Conservation (phyloP, 2,113 vertebrate species). For the Spilogale gracilis region DNA sequence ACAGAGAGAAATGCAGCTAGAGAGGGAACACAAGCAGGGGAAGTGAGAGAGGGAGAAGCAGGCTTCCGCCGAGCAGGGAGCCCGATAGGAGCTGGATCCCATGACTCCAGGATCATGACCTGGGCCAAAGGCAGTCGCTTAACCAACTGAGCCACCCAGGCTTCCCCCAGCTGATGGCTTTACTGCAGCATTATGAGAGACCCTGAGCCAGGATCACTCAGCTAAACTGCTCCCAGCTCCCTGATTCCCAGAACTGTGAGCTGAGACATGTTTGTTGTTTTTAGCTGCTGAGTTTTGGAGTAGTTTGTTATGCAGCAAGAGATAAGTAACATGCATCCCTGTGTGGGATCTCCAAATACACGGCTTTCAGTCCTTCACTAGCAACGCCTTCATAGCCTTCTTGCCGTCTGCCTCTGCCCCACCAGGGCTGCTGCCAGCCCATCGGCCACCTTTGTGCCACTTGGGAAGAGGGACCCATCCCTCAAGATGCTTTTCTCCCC, state of each 20-base stretch:
- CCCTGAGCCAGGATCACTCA: background rate
- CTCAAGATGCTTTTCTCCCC: background rate
- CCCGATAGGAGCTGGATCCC: no score
- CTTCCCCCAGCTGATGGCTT: background rate
- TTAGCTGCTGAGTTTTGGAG: background rate
- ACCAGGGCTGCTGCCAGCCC: background rate
- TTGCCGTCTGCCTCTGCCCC: background rate
- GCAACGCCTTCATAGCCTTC: background rate
- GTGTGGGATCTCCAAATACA: background rate
- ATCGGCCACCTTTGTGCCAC: background rate
- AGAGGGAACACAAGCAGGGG: no score
- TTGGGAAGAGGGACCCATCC: background rate
- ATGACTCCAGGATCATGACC: no score
- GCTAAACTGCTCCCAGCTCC: background rate
- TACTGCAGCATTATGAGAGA: background rate
- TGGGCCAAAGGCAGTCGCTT: no score
- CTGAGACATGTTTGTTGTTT: background rate
- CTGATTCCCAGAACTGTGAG: background rate
- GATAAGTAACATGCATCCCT: background rate
- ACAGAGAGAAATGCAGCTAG: no score
- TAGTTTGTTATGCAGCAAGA: slow-evolving; percentile 1
- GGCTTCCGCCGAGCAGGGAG: no score
- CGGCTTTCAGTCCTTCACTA: background rate
- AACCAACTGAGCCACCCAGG: no score
- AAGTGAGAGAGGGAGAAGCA: no score